A percentile compares a stretch with the other conserved stretches of the same genome.
phyloP scores from a whole-genome alignment of 2,797 vertebrate species.

The Sandelia bainsii region DNA sequence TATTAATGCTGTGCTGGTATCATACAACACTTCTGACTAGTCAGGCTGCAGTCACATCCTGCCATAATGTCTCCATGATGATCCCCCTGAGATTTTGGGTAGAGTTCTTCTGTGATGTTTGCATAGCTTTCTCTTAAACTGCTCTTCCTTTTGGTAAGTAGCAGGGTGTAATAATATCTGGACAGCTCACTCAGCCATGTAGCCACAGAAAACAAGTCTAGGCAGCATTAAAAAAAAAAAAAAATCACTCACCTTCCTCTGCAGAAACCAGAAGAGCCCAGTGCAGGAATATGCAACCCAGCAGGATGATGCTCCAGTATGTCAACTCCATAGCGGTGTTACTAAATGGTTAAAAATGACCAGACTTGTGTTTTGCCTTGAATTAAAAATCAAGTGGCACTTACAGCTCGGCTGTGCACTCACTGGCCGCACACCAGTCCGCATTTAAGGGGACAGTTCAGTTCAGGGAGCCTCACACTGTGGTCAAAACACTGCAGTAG shows the following conservation, averaged over 20 bases:
- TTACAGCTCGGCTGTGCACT: slow-evolving; percentile 77
- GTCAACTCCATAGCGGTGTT: slow-evolving; percentile 78
- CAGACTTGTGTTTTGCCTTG: slow-evolving; percentile 24
- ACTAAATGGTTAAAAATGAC: slow-evolving; percentile 29
- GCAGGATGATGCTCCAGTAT: slow-evolving; percentile 63
- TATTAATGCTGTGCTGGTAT: not conserved
- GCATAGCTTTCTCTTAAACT: slow-evolving; percentile 10
- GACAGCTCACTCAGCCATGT: slow-evolving; percentile 28
- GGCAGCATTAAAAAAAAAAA: slow-evolving; percentile 2
- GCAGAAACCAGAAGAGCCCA: slow-evolving; percentile 69
- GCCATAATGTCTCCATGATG: slow-evolving; percentile 5
- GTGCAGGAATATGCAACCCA: slow-evolving; percentile 73
- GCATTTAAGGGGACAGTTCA: slow-evolving; percentile 76
- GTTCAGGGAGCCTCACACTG: slow-evolving; percentile 41
- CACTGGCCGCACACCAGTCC: slow-evolving; percentile 68
- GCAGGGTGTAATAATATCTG: slow-evolving; percentile 32
- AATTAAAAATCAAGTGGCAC: slow-evolving; percentile 53
- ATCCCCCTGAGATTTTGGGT: slow-evolving; percentile 7
- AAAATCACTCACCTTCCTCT: slow-evolving; percentile 83
- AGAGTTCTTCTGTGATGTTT: not conserved
- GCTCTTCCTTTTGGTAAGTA: not conserved
- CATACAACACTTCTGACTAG: not conserved
- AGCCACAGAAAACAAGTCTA: slow-evolving; percentile 38
- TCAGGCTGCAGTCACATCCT: not conserved
- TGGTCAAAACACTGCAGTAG: slow-evolving; percentile 46